Evolutionary conservation across 2,113 vertebrate species (phyloP), one percentile per base, ranked within the genome.

Genomic region (Spea bombifrons): DNA sequence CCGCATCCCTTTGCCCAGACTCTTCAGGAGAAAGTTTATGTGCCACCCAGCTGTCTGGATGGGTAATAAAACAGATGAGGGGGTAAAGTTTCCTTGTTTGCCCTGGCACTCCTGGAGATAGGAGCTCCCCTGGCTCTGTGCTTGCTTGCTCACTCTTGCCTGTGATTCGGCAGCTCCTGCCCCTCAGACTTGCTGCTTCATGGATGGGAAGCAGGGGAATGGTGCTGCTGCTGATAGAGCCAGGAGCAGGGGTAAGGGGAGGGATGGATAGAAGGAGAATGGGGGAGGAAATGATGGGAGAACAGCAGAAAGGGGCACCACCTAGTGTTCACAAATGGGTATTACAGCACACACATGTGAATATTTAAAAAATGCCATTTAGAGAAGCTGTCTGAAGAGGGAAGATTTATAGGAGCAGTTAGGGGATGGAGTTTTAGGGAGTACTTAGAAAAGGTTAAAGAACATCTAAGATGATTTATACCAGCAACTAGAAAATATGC

Each of bases 201-300:
- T 66, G 76, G 76, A 79, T 79, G 76, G 61, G 46, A 63, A 80
- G 71, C 63, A 43, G 64, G 77, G 77, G 71, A 80, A 80, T 80
- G 77, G 50, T 47, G 57, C 72, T 65, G 68, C 44, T 66, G 64
- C 70, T 73, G 63, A 48, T n/a, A 3, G 46, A 80, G 63, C 50
- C 45, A 48, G 55, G 71, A 67, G 50, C 59, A 13, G 49, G 69
- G 17, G 52, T 71, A 12, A 65, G 75, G 66, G 61, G 66, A 76
- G 75, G 61, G 59, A 78, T 47, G n/a, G 15, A 72, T 43, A 64
- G 76, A 47, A 71, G 57, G 72, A 55, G 57, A 63, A 5, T 46
- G 66, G 15, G 46, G 57, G 66, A 63, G 72, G 66, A 66, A 52
- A 15, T n/a, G n/a, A 16, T 10, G 7, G 2, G 3, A 30, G 15